Evolutionary conservation across 1,140 invertebrate species (phyloP), one percentile per base, ranked within the genome.

Genomic region (Nasonia vitripennis): DNA sequence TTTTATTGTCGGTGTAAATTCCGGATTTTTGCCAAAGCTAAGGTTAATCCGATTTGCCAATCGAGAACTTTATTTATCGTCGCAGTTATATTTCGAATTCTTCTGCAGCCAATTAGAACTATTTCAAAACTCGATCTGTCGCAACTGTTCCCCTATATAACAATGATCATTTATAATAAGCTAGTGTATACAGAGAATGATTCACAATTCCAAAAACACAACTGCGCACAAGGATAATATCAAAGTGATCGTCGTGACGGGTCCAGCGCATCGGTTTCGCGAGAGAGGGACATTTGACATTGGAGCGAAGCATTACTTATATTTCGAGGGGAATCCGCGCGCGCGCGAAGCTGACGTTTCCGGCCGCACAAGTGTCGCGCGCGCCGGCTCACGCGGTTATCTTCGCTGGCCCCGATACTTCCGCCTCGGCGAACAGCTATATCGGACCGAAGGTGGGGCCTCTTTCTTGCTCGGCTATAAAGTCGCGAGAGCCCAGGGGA

Each of bases 391-490:
- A 17, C 73, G 31, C 31, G 74, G 68, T 83, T 87, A 87, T 87
- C 86, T 81, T 27, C 6, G 20, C 41, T 84, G 83, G 48, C 75
- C 83, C 77, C 86, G 83, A 85, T 84, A 80, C 75, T 85, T 85
- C 83, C 80, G 79, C 23, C 23, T 83, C 55, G 27, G 20, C 75
- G 71, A 34, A 31, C 48, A 77, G 31, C 80, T 84, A 77, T 84
- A 71, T 78, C 80, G 41, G 27, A 71, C 48, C 0, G n/a, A 7
- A 80, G 83, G 83, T 81, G 79, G 55, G 78, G 77, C 81, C 81
- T 79, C 51, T n/a, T 87, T 81, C 83, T 87, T 81, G 12, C 20
- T 20, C 17, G 7, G 23, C 34, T 87, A 87, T 87, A 87, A 87
- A 87, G 55, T 75, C 79, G 27, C 67, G 34, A 81, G 23, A 70